Base-by-base conservation (phyloP, 2,888 invertebrate genomes). In the Tricholauxania praeusta region DNA sequence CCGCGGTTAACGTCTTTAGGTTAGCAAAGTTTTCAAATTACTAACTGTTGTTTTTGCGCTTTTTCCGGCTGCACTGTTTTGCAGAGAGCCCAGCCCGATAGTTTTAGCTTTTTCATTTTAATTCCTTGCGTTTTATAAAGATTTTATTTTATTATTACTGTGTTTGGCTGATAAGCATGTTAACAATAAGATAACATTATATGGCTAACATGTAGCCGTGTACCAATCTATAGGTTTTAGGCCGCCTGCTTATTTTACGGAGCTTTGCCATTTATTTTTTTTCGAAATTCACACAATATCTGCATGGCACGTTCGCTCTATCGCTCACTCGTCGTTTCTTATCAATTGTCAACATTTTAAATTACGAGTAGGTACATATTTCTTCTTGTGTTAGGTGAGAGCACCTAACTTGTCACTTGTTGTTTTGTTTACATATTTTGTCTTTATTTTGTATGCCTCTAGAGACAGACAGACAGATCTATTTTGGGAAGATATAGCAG, bases 1-100 rank as follows among this genome's bases (percentile, higher is more conserved):
- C 52, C 32, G 12, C 15, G 60, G n/a, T 32, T 51, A 47, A 72
- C 74, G 75, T 71, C 78, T 74, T 60, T 63, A 64, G 59, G 72
- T 64, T 51, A 39, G 32, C 62, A 66, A 60, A 65, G 72, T 64
- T 74, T 71, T 57, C 51, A 71, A 72, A 73, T 70, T 53, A 76
- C 77, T 66, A 53, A 14, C 19, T 53, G 8, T n/a, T 32, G 17
- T 53, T 66, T 32, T 22, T 39, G 17, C 22, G 28, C 15, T 12
- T 17, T 32, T 10, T 39, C 17, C n/a, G 10, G 17, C 32, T 39
- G 2, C 10, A 15, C 15, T 2, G 10, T 39, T 62, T 39, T 62
- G 7, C 60, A 60, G 32, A 39, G 60, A 22, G 28, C 28, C 28
- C 6, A 39, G 28, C 28, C 28, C 6, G 12, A 39, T 39, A 39